Percentiles rank a stretch among this genome's conserved stretches.
phyloP scores from a whole-genome alignment of 2,113 vertebrate genomes.

The Aspiorhynchus laticeps region DNA sequence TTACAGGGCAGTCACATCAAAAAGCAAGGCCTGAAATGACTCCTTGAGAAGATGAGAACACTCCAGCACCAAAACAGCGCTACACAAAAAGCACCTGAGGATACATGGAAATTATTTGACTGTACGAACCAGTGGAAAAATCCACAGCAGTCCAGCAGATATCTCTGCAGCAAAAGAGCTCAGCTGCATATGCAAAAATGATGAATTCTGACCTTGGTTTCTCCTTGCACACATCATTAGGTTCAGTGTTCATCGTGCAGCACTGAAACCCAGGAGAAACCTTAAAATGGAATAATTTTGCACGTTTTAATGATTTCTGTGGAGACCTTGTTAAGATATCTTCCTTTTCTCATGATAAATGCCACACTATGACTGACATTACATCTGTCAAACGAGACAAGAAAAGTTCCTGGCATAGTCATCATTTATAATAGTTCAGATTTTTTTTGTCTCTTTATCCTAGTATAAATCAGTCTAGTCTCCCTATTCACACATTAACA shows the following conservation, averaged over 20 bases:
- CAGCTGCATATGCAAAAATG: neutral
- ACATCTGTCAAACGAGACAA: slow-evolving; percentile 3
- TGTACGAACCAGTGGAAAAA: neutral
- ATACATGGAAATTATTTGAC: neutral
- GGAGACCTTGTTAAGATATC: slow-evolving; percentile 20
- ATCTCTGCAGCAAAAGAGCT: neutral
- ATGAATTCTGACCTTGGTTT: neutral
- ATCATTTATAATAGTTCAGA: neutral
- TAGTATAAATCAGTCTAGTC: neutral
- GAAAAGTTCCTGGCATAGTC: neutral
- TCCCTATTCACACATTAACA: neutral
- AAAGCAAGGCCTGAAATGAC: neutral
- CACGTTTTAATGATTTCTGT: slow-evolving; percentile 26
- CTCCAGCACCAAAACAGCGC: neutral
- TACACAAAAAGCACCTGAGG: neutral
- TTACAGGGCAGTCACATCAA: neutral
- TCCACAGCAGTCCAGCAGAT: neutral
- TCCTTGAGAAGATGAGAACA: neutral
- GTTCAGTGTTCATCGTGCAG: neutral
- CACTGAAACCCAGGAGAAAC: neutral
- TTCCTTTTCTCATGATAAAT: slow-evolving; percentile 12
- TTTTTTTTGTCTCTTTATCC: neutral
- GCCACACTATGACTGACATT: neutral
- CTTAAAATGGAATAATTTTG: neutral
- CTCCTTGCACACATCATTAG: slow-evolving; percentile 11